phyloP scores from a whole-genome alignment of 2,888 invertebrate genomes.

The Ectemnius cavifrons region DNA sequence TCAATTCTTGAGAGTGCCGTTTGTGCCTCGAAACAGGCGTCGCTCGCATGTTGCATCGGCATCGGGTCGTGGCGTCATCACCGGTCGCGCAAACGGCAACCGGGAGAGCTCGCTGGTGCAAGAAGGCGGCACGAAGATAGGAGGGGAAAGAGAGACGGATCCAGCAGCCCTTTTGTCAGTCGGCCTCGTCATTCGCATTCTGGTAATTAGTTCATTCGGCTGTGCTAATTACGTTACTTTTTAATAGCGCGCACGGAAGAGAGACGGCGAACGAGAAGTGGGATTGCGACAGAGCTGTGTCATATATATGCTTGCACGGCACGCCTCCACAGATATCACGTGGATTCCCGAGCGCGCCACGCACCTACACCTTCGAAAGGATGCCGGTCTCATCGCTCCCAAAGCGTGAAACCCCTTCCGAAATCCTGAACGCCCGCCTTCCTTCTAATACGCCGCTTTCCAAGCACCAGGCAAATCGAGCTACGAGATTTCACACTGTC shows the following conservation, averaged over 20 bases:
- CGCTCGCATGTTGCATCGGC: conserved; percentile 21
- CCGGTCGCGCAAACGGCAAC: neutral
- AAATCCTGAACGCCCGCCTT: conserved; percentile 24
- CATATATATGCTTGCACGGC: neutral
- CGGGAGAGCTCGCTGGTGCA: neutral
- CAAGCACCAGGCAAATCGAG: conserved; percentile 27
- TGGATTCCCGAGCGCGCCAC: neutral
- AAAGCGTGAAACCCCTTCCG: neutral
- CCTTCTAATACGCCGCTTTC: conserved; percentile 27
- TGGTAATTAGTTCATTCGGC: conserved; percentile 76
- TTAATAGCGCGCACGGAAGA: conserved; percentile 57
- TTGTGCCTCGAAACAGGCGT: conserved; percentile 36
- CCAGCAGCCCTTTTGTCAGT: conserved; percentile 65
- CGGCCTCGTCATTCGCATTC: conserved; percentile 69
- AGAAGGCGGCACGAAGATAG: conserved; percentile 35
- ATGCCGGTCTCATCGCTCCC: neutral
- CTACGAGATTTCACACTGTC: conserved; percentile 26
- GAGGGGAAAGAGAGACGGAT: conserved; percentile 22
- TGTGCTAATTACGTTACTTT: conserved; percentile 72
- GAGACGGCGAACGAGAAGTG: conserved; percentile 35
- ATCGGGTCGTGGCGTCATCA: conserved; percentile 25
- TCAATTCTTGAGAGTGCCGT: conserved; percentile 64
- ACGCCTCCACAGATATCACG: neutral
- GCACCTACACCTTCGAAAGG: neutral
- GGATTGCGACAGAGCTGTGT: conserved; percentile 7